Evolutionary conservation across 2,113 vertebrate species (phyloP), one percentile per base, ranked within the genome.

Genomic region (Rattus rattus): DNA sequence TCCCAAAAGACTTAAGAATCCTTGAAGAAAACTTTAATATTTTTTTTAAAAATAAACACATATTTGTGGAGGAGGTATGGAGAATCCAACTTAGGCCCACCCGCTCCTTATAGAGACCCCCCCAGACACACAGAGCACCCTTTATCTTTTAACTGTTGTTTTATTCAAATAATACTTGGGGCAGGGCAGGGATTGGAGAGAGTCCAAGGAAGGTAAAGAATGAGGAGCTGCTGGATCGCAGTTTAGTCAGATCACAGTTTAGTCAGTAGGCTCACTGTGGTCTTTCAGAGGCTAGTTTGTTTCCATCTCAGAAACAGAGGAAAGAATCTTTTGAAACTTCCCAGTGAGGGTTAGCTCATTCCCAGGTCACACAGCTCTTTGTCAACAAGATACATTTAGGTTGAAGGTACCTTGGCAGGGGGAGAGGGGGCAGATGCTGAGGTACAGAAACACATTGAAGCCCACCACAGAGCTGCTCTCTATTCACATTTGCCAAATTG

Each of bases 121-220:
- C n/a, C 16, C 16, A 39, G 61, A n/a, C 77, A 83, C 43, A 81
- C 20, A 61, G 43, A 30, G 7, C 11, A 59, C 52, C 77, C 28
- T 49, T 83, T 77, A 65, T 67, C 36, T 56, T 92, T 88, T 80
- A 92, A 80, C 70, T 67, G 54, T 83, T 96, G 47, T 77, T 94
- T 95, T 93, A n/a, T 43, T 94, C 39, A 94, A 94, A 95, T 94
- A 98, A 90, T 79, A 70, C 49, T 20, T 91, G 61, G 30, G 67
- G 2, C n/a, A 20, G 30, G 30, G 20, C 59, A 47, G 91, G n/a
- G 30, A 1, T 3, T 67, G 6, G 2, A 13, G 2, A 20, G 43
- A 20, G 5, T 43, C 49, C 2, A n/a, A 47, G 61, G 54, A 70
- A 11, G 28, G 4, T 43, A 90, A 73, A 43, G 22, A 81, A 24